Percentiles rank a stretch among this genome's conserved stretches.
These are phyloP conservation scores for Gonatopus flavifemur DNA, from an alignment of 1,140 invertebrate genomes.

Conservation along the genomic window DNA sequence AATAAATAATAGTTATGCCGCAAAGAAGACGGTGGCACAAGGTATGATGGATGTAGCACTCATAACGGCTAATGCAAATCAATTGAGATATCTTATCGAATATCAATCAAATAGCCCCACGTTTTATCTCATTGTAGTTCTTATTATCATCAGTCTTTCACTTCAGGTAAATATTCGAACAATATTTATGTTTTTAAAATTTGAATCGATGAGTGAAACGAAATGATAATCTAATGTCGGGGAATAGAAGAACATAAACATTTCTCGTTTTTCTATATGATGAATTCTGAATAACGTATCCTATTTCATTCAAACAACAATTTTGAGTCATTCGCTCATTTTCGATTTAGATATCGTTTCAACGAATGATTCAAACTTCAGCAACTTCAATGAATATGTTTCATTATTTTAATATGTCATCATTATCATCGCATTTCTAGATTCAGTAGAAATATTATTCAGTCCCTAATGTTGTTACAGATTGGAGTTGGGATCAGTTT, in stretches of 20 bases:
- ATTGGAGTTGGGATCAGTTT: constrained; percentile 65
- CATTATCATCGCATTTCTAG: constrained; percentile 61
- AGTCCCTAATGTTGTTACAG: constrained; percentile 34
- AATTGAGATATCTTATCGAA: constrained; percentile 76
- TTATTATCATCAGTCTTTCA: constrained; percentile 63
- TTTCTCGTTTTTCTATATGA: too few relatives aligned
- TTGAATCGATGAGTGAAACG: too few relatives aligned
- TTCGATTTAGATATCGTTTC: too few relatives aligned
- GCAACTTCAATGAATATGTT: too few relatives aligned
- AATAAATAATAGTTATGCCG: constrained; percentile 49
- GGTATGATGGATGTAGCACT: constrained; percentile 81
- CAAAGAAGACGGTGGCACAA: constrained; percentile 61
- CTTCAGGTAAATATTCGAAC: constrained; percentile 64
- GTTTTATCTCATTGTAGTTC: constrained; percentile 58
- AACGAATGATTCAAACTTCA: too few relatives aligned
- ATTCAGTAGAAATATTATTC: constrained; percentile 52
- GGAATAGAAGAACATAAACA: too few relatives aligned
- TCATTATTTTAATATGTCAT: too few relatives aligned
- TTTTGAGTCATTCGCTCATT: too few relatives aligned
- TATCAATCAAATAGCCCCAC: constrained; percentile 61
- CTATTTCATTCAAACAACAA: background rate
- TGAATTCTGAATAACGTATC: background rate
- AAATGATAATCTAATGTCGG: too few relatives aligned
- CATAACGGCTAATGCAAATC: constrained; percentile 82
- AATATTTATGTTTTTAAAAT: too few relatives aligned